phyloP scores from a whole-genome alignment of 1,140 invertebrate species.

The Cryptotermes secundus region DNA sequence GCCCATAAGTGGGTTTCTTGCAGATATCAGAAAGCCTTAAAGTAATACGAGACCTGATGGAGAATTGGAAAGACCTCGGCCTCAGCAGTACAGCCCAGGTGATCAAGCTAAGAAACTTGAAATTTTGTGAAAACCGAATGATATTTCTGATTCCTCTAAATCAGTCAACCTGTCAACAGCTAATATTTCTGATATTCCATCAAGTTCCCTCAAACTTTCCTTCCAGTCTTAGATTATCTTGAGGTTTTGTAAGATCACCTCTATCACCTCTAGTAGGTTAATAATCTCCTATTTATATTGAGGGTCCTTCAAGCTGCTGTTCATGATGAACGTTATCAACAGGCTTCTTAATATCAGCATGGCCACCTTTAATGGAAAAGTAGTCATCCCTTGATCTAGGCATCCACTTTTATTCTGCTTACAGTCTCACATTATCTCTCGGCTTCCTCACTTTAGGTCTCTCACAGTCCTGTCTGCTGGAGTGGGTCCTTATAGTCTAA shows the following conservation, averaged over 20 bases:
- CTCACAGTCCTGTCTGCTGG: too few relatives aligned
- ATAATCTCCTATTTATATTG: too few relatives aligned
- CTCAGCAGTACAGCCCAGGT: background rate
- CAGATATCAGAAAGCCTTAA: too few relatives aligned
- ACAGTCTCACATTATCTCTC: background rate
- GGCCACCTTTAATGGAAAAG: constrained; percentile 45
- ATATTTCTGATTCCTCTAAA: background rate
- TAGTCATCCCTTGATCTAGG: constrained; percentile 50
- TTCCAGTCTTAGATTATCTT: too few relatives aligned
- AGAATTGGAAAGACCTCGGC: too few relatives aligned
- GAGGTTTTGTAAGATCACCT: too few relatives aligned
- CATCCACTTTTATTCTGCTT: constrained; percentile 42
- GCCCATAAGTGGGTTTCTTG: too few relatives aligned
- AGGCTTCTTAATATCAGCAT: constrained; percentile 49
- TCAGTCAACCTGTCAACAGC: background rate
- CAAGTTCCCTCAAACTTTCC: too few relatives aligned
- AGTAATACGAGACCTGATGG: too few relatives aligned
- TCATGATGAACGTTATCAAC: constrained; percentile 57
- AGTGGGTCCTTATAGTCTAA: too few relatives aligned
- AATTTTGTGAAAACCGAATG: background rate
- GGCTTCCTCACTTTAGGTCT: too few relatives aligned
- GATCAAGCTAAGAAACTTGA: background rate
- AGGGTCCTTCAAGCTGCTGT: constrained; percentile 51
- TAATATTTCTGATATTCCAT: background rate
- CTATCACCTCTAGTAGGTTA: too few relatives aligned